Evolutionary conservation across 2,113 vertebrate species (phyloP), one percentile per base, ranked within the genome.

Genomic region (Petaurus breviceps): DNA sequence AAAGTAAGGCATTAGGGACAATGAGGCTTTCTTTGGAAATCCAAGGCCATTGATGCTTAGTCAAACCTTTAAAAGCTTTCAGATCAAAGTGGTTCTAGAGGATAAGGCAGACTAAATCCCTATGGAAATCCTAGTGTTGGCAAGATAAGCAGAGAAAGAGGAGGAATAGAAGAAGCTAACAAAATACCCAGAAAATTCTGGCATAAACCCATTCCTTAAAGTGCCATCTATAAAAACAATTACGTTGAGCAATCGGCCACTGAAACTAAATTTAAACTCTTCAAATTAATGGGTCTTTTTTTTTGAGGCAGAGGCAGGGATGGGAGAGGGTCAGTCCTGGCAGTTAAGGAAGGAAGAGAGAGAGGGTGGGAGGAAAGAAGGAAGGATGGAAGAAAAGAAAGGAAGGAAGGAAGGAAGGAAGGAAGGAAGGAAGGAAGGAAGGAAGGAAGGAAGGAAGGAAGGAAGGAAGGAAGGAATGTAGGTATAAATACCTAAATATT

Each of bases 111-210:
- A 97, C 95, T 93, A 91, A 97, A 97, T 90, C 61, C 92, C 22
- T 89, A 94, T 16, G 8, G 96, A 97, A 97, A 97, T 98, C 97
- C 98, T 98, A 97, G 98, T 97, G 98, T 98, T 98, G 98, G 98
- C 98, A 98, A 98, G 97, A 98, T 93, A 89, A 97, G 96, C 94
- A 98, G 98, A 97, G 97, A 96, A 97, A 98, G 94, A 97, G 96
- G 96, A 96, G 96, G 57, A 98, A 98, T 98, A 98, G 97, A 95
- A 96, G 98, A 97, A 98, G 92, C 97, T 98, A 98, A 98, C 96
- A 98, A 98, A 98, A 96, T 89, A 96, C 0, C 49, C 24, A 98
- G 24, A 97, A 96, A 98, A 98, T 98, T 95, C 94, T 97, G 97
- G 97, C 97, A 97, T 96, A 92, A 97, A 93, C 95, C 94, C 94